These are phyloP conservation scores for Cyanoderma ruficeps DNA, from an alignment of 2,113 vertebrate genomes.

Conservation along the genomic window DNA sequence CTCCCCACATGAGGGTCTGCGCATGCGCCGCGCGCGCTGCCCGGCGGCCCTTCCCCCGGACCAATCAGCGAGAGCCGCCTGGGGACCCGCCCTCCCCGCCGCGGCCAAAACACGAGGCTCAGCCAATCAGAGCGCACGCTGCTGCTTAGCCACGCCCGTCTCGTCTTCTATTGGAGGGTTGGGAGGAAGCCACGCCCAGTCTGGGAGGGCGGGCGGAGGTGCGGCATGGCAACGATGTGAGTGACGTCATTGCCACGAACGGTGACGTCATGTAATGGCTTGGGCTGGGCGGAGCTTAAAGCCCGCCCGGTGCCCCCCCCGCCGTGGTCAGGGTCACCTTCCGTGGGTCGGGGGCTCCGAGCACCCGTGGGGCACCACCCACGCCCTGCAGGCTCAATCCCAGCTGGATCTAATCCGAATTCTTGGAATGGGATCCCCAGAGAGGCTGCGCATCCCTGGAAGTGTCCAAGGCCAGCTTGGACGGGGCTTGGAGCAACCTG, in stretches of 20 bases:
- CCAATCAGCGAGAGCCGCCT: background rate
- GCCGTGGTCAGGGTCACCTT: fast-evolving
- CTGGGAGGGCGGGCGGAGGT: fast-evolving
- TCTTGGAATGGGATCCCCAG: background rate
- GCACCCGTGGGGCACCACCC: background rate
- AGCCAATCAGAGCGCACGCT: background rate
- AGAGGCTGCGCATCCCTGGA: too few relatives aligned
- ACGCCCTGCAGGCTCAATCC: background rate
- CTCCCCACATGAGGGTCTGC: background rate
- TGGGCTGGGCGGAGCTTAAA: fast-evolving
- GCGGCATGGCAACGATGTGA: fast-evolving
- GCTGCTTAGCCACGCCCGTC: fast-evolving
- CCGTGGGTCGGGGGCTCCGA: fast-evolving
- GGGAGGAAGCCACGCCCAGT: background rate
- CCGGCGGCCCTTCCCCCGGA: fast-evolving
- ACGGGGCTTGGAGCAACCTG: background rate
- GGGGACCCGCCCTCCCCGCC: background rate
- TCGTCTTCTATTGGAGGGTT: fast-evolving
- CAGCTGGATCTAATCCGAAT: fast-evolving
- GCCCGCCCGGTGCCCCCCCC: fast-evolving
- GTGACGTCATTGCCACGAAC: fast-evolving
- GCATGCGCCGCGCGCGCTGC: background rate
- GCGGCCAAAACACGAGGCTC: background rate
- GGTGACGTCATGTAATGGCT: background rate
- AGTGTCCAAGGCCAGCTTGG: fast-evolving